Conservation (phyloP, 2,113 vertebrate genomes). For the Lepisosteus osseus region DNA sequence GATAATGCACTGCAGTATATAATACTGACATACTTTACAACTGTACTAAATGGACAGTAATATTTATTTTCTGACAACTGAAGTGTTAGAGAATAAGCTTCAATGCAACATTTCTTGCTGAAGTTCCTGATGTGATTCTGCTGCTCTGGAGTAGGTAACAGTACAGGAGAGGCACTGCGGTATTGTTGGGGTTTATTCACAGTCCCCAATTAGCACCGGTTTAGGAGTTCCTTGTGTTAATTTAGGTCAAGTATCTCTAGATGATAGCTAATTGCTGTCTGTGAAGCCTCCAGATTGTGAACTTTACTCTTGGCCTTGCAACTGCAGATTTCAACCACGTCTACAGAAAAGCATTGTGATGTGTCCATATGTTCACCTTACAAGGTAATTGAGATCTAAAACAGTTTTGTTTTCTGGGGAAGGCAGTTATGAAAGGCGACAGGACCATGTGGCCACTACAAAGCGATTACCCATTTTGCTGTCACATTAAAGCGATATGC, state of each 20-base stretch:
- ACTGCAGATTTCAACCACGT: not conserved
- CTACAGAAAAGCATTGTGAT: not conserved
- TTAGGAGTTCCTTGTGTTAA: not conserved
- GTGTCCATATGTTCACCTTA: conserved; percentile 24
- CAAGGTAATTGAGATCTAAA: conserved; percentile 48
- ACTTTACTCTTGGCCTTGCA: too few species aligned
- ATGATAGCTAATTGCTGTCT: not conserved
- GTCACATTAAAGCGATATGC: conserved; percentile 62
- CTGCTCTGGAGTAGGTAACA: too few species aligned
- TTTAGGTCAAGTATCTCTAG: conserved; percentile 2
- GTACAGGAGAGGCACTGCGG: too few species aligned
- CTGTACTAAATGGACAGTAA: too few species aligned
- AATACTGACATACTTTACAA: too few species aligned
- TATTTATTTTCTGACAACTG: too few species aligned
- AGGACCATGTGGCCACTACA: conserved; percentile 48
- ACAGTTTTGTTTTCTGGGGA: conserved; percentile 55
- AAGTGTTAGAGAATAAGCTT: too few species aligned
- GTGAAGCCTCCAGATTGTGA: not conserved
- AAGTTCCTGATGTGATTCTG: too few species aligned
- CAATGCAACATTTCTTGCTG: too few species aligned
- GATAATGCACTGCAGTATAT: too few species aligned
- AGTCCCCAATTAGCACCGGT: not conserved
- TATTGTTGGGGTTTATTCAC: too few species aligned
- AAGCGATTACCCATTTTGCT: conserved; percentile 58
- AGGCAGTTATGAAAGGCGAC: conserved; percentile 56